Evolutionary conservation across 2,113 vertebrate species (phyloP).

Genomic region (Prionailurus viverrinus): DNA sequence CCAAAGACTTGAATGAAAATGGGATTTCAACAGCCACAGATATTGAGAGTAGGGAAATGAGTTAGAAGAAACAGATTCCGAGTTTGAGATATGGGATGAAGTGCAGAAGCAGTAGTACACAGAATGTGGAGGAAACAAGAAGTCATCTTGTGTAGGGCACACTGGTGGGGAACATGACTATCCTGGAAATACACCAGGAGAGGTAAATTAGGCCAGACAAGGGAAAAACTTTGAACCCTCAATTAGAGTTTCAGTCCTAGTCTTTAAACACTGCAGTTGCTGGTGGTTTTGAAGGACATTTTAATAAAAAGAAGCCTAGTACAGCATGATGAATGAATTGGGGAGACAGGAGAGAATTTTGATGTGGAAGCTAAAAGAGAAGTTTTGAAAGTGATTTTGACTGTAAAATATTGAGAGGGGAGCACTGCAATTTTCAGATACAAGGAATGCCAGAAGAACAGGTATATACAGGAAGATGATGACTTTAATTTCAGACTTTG

Average conservation of each 20-base stretch:
- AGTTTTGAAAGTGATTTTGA: constrained; percentile 38
- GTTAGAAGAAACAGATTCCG: constrained; percentile 8
- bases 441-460: not conserved
- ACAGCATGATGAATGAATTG: not conserved
- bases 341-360: not conserved
- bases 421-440: not conserved
- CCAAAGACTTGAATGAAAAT: constrained; percentile 22
- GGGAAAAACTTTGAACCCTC: not conserved
- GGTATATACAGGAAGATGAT: not conserved
- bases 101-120: not conserved
- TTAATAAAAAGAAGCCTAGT: not conserved
- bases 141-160: not conserved
- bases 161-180: not conserved
- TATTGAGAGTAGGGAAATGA: not conserved
- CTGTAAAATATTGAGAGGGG: not conserved
- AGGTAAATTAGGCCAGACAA: not conserved
- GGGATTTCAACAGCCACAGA: not conserved
- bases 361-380: not conserved
- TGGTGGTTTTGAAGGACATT: not conserved
- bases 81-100: not conserved
- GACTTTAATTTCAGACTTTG: not conserved
- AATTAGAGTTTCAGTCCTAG: not conserved
- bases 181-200: not conserved
- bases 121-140: not conserved
- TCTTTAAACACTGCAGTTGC: not conserved